Evolutionary conservation across 2,888 invertebrate species (phyloP).

Genomic region (Ichneumoninae sp.): DNA sequence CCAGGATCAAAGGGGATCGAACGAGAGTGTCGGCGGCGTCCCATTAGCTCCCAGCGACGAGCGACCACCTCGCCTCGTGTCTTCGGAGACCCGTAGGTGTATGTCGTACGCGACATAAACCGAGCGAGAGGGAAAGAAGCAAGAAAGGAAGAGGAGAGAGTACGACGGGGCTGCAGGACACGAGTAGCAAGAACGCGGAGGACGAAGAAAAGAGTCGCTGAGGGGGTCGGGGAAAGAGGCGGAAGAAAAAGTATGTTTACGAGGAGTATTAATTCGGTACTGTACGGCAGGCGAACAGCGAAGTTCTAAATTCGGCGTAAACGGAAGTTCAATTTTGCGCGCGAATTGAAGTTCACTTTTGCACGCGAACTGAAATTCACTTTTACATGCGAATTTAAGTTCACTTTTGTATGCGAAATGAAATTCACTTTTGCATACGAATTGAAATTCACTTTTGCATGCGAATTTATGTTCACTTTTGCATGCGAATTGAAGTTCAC

Average conservation of each 20-base stretch:
- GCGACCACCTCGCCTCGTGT: conserved; percentile 75
- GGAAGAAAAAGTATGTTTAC: conserved; percentile 8
- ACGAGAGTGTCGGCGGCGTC: conserved; percentile 75
- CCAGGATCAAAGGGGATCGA: conserved; percentile 79
- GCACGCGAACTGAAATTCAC: no score
- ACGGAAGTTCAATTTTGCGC: not conserved
- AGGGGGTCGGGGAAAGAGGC: not conserved
- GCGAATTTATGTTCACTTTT: no score
- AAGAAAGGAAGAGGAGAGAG: conserved; percentile 53
- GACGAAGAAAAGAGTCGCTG: conserved; percentile 30
- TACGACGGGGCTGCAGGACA: conserved; percentile 60
- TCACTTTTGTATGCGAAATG: no score
- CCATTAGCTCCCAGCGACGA: conserved; percentile 81
- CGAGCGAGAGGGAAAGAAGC: conserved; percentile 59
- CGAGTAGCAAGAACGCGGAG: conserved; percentile 55
- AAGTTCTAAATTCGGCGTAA: not conserved
- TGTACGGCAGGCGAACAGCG: not conserved
- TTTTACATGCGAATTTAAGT: no score
- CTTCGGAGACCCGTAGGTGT: conserved; percentile 67
- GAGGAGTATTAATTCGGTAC: not conserved
- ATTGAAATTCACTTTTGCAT: no score
- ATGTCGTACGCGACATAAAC: conserved; percentile 63
- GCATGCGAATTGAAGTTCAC: no score
- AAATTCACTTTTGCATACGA: not conserved
- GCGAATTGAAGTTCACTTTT: not conserved